Conservation (phyloP, 2,797 vertebrate species). For the Pseudochirops corinnae region DNA sequence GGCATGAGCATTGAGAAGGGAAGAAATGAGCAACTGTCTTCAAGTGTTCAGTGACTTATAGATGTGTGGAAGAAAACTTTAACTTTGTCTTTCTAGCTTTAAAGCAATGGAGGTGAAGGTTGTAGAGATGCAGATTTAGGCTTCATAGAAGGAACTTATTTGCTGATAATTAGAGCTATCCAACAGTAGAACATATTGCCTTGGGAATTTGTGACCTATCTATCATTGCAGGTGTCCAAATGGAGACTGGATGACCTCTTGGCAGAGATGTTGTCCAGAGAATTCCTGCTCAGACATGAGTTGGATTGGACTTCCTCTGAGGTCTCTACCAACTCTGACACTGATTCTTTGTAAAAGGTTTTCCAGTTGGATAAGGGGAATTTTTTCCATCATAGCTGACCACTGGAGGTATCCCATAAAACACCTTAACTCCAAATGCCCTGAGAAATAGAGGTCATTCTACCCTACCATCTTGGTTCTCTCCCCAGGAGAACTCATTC, state of each 20-base stretch:
- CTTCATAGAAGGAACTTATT: background rate
- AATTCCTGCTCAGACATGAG: no score
- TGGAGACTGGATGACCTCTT: background rate
- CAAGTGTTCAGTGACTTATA: background rate
- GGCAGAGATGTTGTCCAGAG: background rate
- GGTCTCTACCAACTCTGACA: no score
- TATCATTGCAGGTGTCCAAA: background rate
- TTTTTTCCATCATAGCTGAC: no score
- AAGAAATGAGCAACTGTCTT: background rate
- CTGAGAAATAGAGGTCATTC: no score
- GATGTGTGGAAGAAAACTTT: background rate
- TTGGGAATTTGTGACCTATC: background rate
- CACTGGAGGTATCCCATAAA: no score
- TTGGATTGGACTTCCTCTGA: no score
- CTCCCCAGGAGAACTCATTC: no score
- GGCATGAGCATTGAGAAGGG: no score
- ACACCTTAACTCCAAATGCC: no score
- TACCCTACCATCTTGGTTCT: no score
- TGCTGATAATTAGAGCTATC: background rate
- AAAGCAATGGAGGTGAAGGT: background rate
- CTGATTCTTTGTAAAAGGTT: no score
- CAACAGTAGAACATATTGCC: background rate
- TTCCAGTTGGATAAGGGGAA: no score
- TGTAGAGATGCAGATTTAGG: background rate
- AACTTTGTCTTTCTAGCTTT: background rate